Evolutionary conservation across 2,797 vertebrate genomes (phyloP), one percentile per base, ranked within the genome.

Genomic region (Smutsia temminckii): DNA sequence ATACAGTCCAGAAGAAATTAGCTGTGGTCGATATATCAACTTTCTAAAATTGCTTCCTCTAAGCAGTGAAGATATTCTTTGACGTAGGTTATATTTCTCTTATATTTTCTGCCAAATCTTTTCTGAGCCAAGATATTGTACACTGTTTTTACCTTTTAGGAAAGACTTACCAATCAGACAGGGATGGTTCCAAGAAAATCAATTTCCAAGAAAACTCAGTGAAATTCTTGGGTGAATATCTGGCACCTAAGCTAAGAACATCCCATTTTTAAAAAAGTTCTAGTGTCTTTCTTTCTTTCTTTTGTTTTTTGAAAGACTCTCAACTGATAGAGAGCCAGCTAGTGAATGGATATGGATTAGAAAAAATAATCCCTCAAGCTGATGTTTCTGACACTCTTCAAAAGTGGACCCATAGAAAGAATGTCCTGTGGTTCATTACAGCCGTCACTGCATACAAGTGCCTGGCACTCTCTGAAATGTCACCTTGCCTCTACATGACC

Each of bases 91-190:
- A 51, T 94, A 85, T 96, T 97, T 93, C 74, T 96, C 85, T 89
- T 86, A 63, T 27, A 53, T 20, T 94, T 92, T 95, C 89, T 97
- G 95, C 96, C 97, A 97, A 96, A 21, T 81, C 75, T 96, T 96
- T 97, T 96, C 86, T 95, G 69, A 21, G 75, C 72, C 91, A 79
- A 92, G 89, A 96, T 95, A 96, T 87, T 95, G 77, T 81, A 77
- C 57, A 89, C 49, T 85, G 86, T 93, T 96, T 96, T 95, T 95
- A 97, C 96, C 97, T 97, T 97, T 97, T 81, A 96, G 83, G 81
- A 96, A 96, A 96, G 78, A 63, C 64, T 95, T 88, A 95, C 93
- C 95, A 83, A 93, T 86, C 81, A 95, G 91, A 94, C 79, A 96
- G 29, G 9, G 37, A 64, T 81, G 32, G n/a, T 94, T 97, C 96